Conservation (phyloP, 2,797 vertebrate species). For the Erethizon dorsatum region DNA sequence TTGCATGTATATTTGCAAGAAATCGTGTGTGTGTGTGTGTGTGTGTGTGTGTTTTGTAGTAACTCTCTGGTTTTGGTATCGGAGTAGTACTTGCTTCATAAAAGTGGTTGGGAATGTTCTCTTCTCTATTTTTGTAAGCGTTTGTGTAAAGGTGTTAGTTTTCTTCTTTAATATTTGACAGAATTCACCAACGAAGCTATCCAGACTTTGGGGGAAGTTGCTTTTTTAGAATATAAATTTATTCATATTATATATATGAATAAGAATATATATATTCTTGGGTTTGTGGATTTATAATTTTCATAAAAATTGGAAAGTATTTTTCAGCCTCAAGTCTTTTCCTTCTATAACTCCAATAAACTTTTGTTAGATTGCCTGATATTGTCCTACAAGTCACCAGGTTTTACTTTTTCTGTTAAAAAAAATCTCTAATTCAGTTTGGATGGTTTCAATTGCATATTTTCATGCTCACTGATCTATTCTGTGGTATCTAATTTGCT, state of each 20-base stretch:
- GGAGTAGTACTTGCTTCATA: not conserved
- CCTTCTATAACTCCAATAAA: not conserved
- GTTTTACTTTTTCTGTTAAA: not conserved
- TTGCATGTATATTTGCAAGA: not conserved
- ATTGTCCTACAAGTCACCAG: not conserved
- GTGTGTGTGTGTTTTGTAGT: not conserved
- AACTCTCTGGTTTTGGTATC: not conserved
- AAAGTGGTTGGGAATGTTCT: not conserved
- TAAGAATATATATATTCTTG: not conserved
- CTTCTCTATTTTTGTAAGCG: not conserved
- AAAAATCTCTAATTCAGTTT: not conserved
- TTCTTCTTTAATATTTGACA: not conserved
- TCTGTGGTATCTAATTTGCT: not conserved
- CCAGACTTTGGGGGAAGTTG: not conserved
- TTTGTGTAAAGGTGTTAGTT: not conserved
- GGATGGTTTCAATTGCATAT: not conserved
- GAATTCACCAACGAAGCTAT: not conserved
- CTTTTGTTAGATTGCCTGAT: not conserved
- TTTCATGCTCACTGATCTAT: not conserved
- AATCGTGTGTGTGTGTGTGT: not conserved
- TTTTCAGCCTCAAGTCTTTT: not conserved
- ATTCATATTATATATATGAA: not conserved
- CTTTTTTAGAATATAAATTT: not conserved
- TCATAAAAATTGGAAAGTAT: not conserved
- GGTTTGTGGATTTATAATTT: not conserved